Evolutionary conservation across 2,888 invertebrate species (phyloP), one percentile per base, ranked within the genome.

Genomic region (Philopedon plagiatum): DNA sequence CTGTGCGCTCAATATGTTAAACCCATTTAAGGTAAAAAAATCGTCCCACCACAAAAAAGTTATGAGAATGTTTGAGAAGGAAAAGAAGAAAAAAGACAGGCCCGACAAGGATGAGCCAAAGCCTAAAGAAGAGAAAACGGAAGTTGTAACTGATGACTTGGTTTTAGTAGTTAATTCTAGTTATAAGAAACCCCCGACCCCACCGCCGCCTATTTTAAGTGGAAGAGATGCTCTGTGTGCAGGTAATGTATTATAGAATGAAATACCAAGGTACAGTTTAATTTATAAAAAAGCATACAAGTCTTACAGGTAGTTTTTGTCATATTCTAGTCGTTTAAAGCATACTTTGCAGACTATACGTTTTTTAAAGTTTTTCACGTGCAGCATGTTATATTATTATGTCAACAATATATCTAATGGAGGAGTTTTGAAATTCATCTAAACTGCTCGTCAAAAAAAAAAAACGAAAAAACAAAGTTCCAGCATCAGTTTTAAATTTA

Each of bases 11-110:
- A n/a, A n/a, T n/a, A n/a, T n/a, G n/a, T n/a, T n/a, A 37, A 37
- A 37, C 26, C 26, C 26, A 62, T 98, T 98, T 85, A 94, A 96
- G 89, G 95, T 98, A 60, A 97, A 96, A 85, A 98, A 98, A 86
- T 97, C 98, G 7, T 95, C 95, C 7, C 94, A 97, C 82, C 97
- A 97, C 86, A 94, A 96, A 85, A 91, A 93, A 84, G 89, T 97
- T 65, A 93, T 95, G 87, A 93, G 93, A 83, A 92, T 94, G 83
- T 87, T 94, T 81, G 94, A 95, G 82, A 93, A 92, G 84, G 94
- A 95, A 83, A 91, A 91, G 67, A 89, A 88, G 78, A 89, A 88
- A 83, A 89, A 89, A 84, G 89, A 89, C 83, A 63, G 71, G 41
- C 80, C 80, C 63, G 83, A 81, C 58, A 85, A 85, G 64, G 85